Conservation (phyloP, 2,888 invertebrate species). For the Eristalinus aeneus region DNA sequence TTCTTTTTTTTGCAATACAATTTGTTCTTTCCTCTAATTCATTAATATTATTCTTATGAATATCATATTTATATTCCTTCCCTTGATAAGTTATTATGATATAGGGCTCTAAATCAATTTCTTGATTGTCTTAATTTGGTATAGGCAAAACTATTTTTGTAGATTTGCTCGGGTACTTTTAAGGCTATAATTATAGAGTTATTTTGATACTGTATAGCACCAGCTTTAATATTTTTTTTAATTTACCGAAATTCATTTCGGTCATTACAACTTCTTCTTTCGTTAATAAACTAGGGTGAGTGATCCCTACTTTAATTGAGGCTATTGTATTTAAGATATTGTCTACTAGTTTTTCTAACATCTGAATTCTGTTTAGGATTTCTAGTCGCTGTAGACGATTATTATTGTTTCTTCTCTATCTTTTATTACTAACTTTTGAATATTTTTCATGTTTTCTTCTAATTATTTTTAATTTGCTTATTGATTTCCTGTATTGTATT, state of each 20-base stretch:
- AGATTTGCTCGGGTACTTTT: not conserved
- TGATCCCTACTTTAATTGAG: not conserved
- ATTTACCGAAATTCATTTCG: not conserved
- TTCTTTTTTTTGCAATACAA: not conserved
- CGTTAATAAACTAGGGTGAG: not conserved
- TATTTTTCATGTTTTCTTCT: too few species aligned
- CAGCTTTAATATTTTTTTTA: not conserved
- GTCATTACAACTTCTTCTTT: not conserved
- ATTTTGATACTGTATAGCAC: slow-evolving; percentile 3
- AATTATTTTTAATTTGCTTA: too few species aligned
- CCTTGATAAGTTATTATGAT: not conserved
- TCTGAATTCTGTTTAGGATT: not conserved
- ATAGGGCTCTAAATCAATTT: slow-evolving; percentile 8
- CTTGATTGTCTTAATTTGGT: not conserved
- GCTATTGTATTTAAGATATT: not conserved
- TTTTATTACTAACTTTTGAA: too few species aligned
- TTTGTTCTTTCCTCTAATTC: not conserved
- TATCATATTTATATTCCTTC: too few species aligned
- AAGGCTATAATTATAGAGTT: slow-evolving; percentile 13
- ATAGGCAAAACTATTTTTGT: not conserved
- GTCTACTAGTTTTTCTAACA: not conserved
- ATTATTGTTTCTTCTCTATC: too few species aligned
- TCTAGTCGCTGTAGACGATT: not conserved
- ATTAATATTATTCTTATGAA: not conserved
- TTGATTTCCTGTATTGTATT: too few species aligned